These are phyloP conservation scores for Cottus gobio DNA, from an alignment of 2,113 vertebrate species.

Conservation along the genomic window DNA sequence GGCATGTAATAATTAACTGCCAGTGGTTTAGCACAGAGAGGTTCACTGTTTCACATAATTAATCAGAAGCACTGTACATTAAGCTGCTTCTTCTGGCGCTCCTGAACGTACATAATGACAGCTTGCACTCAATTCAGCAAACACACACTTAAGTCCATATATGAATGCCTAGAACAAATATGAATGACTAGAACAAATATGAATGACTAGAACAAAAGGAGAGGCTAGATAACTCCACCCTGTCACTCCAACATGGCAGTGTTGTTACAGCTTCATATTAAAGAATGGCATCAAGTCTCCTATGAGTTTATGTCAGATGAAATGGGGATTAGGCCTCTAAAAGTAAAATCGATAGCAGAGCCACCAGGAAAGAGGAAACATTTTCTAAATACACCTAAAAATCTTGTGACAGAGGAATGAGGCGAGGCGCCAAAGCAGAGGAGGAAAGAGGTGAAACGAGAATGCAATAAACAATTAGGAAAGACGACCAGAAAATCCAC, in stretches of 20 bases:
- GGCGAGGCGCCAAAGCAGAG: slow-evolving; percentile 16
- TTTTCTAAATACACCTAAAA: slow-evolving; percentile 54
- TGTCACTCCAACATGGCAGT: neutral
- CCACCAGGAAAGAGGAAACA: neutral
- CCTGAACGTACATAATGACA: neutral
- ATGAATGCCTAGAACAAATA: neutral
- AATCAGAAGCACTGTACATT: neutral
- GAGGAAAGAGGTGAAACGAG: neutral
- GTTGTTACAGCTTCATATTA: neutral
- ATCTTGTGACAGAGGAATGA: slow-evolving; percentile 69
- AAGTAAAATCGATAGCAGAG: neutral
- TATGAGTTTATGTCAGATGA: neutral
- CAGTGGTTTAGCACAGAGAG: neutral
- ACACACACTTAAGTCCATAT: neutral
- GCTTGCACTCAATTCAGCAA: neutral
- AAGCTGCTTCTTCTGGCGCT: neutral
- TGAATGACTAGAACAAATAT: too few species aligned
- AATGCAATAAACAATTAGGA: slow-evolving; percentile 17
- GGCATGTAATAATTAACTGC: slow-evolving; percentile 18
- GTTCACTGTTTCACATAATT: neutral
- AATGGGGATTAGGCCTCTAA: slow-evolving; percentile 1
- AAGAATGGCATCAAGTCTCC: neutral
- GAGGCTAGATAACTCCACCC: neutral
- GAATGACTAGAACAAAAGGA: neutral
- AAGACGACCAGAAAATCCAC: slow-evolving; percentile 35